A percentile compares a stretch with the other conserved stretches of the same genome.
These are phyloP conservation scores for Plotosus lineatus DNA, from an alignment of 2,113 vertebrate species.

Conservation along the genomic window DNA sequence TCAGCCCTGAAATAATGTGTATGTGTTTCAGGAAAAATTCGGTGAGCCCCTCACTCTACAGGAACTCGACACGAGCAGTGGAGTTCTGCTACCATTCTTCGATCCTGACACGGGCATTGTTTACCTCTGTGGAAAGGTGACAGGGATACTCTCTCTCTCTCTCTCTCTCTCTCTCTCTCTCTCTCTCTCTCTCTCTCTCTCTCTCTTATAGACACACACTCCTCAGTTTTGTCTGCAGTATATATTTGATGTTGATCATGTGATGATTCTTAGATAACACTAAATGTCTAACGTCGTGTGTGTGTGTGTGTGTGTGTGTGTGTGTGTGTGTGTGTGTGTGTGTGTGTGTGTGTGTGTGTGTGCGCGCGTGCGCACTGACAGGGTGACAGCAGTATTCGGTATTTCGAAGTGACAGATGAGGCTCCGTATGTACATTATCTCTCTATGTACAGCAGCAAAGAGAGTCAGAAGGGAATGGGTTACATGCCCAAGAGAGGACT, in stretches of 20 bases:
- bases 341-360: conserved; percentile 22
- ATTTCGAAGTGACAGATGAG: conserved; percentile 89
- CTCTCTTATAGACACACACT: conserved; percentile 10
- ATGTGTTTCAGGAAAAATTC: conserved; percentile 74
- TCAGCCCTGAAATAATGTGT: neutral
- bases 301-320: neutral
- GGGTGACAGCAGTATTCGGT: conserved; percentile 92
- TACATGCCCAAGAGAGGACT: conserved; percentile 92
- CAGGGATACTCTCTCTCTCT: neutral
- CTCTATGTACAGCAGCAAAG: conserved; percentile 87
- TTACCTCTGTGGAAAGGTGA: conserved; percentile 89
- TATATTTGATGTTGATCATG: neutral
- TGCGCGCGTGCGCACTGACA: conserved; percentile 53
- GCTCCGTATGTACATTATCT: conserved; percentile 86
- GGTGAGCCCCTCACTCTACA: conserved; percentile 80
- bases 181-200: conserved; percentile 5
- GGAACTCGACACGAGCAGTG: conserved; percentile 89
- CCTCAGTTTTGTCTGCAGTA: neutral
- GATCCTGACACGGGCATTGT: conserved; percentile 86
- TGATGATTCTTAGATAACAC: neutral
- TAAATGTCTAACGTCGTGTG: neutral
- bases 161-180: conserved; percentile 8
- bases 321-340: neutral
- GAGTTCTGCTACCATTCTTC: conserved; percentile 85
- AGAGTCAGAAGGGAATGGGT: conserved; percentile 88